Percentiles rank a stretch among this genome's conserved stretches.
These are phyloP conservation scores for Styela plicata DNA, from an alignment of 23 tunicate genomes.

Conservation along the genomic window DNA sequence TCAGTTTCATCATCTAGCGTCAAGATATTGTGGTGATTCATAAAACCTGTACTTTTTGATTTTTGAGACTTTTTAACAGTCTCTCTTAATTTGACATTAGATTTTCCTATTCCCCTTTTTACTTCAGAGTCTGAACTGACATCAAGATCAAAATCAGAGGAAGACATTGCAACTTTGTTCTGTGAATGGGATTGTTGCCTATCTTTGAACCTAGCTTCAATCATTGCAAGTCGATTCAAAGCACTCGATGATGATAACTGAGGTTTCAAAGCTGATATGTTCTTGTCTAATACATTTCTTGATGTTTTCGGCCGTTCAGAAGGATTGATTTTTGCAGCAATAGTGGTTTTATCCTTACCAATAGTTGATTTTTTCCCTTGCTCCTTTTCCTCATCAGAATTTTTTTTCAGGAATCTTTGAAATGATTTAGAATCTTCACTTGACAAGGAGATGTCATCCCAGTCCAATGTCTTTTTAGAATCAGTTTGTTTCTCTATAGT, in stretches of 20 bases:
- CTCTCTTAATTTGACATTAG: conserved; percentile 14
- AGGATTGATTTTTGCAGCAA: neutral
- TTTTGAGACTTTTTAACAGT: neutral
- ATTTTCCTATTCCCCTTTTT: conserved; percentile 25
- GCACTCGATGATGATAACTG: conserved; percentile 13
- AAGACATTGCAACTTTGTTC: conserved; percentile 7
- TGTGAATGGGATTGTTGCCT: conserved; percentile 12
- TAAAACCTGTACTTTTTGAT: neutral
- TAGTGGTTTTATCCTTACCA: neutral
- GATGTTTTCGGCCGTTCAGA: conserved; percentile 39
- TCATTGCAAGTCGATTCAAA: conserved; percentile 25
- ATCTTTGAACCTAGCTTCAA: conserved; percentile 24
- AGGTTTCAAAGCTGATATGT: neutral
- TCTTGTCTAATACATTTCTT: conserved; percentile 6
- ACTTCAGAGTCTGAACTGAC: conserved; percentile 24
- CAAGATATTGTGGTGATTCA: neutral
- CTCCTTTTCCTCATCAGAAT: neutral
- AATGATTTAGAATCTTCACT: conserved; percentile 26
- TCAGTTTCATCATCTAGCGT: neutral
- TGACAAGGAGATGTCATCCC: conserved; percentile 33
- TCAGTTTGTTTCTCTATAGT: neutral
- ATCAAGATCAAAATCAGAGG: conserved; percentile 27
- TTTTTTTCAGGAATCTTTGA: conserved; percentile 11
- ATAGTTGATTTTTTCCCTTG: neutral
- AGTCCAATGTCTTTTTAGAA: conserved; percentile 3